A percentile compares a stretch with the other conserved stretches of the same genome.
Conservation (phyloP, 2,797 vertebrate genomes). For the Kryptolebias ocellatus region DNA sequence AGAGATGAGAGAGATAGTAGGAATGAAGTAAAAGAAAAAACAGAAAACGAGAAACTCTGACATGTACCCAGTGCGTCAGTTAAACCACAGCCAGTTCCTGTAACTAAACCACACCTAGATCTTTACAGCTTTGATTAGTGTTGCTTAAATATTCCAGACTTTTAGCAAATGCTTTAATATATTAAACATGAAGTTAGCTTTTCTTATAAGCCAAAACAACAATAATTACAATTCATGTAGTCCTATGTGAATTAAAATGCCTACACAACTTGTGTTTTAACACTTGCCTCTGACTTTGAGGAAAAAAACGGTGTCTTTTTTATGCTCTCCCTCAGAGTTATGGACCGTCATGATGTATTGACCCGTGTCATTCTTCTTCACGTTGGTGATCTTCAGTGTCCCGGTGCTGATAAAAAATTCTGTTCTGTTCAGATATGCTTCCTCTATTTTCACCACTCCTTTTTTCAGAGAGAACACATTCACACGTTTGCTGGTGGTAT, state of each 20-base stretch:
- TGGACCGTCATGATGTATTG: slow-evolving; percentile 29
- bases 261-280: not conserved
- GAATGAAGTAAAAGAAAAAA: too few relatives aligned
- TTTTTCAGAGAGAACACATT: slow-evolving; percentile 35
- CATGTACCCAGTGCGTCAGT: not conserved
- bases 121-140: not conserved
- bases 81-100: slow-evolving; percentile 21
- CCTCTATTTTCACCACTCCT: not conserved
- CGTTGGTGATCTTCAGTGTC: slow-evolving; percentile 47
- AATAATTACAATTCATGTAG: not conserved
- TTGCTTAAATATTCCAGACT: not conserved
- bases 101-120: not conserved
- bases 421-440: slow-evolving; percentile 8
- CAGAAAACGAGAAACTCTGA: not conserved
- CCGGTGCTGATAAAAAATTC: slow-evolving; percentile 44
- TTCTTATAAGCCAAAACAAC: too few relatives aligned
- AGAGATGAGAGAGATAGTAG: too few relatives aligned
- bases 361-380: slow-evolving; percentile 48
- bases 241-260: not conserved
- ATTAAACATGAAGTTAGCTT: not conserved
- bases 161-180: not conserved
- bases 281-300: slow-evolving; percentile 61
- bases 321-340: accelerated
- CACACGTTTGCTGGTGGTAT: accelerated
- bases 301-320: accelerated